These are phyloP conservation scores for Struthio camelus DNA, from an alignment of 2,113 vertebrate genomes.

Conservation along the genomic window DNA sequence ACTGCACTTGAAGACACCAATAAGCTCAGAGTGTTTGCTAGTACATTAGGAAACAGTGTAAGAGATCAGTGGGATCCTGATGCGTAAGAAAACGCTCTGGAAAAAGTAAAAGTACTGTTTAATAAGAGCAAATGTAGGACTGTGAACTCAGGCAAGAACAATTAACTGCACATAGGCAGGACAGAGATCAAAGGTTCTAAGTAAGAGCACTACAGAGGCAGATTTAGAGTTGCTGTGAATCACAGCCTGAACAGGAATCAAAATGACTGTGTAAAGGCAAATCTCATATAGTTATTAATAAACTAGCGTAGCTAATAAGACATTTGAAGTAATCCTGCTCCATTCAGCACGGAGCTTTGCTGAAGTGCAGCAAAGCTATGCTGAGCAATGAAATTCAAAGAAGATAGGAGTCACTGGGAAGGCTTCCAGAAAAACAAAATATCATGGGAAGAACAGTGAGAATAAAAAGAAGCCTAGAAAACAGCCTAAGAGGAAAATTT, in stretches of 20 bases:
- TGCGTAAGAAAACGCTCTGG: not conserved
- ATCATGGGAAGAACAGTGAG: not conserved
- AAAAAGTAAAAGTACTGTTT: not conserved
- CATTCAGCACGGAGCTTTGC: not conserved
- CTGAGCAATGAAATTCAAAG: not conserved
- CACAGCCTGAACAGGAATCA: not conserved
- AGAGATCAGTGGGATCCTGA: not conserved
- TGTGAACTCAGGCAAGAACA: not conserved
- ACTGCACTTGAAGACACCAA: not conserved
- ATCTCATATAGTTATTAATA: conserved; percentile 7
- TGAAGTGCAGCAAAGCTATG: not conserved
- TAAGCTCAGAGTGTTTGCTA: not conserved
- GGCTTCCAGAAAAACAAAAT: not conserved
- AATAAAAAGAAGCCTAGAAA: not conserved
- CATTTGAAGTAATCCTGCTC: not conserved
- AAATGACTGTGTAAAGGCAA: conserved; percentile 5
- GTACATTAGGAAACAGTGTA: not conserved
- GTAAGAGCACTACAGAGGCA: not conserved
- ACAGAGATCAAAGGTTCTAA: not conserved
- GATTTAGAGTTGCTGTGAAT: conserved; percentile 34
- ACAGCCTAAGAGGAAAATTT: not conserved
- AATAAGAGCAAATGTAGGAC: not conserved
- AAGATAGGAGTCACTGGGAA: not conserved
- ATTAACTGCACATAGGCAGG: not conserved
- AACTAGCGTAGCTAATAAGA: not conserved